Conservation (phyloP, 1,140 invertebrate genomes). For the Polyergus mexicanus region DNA sequence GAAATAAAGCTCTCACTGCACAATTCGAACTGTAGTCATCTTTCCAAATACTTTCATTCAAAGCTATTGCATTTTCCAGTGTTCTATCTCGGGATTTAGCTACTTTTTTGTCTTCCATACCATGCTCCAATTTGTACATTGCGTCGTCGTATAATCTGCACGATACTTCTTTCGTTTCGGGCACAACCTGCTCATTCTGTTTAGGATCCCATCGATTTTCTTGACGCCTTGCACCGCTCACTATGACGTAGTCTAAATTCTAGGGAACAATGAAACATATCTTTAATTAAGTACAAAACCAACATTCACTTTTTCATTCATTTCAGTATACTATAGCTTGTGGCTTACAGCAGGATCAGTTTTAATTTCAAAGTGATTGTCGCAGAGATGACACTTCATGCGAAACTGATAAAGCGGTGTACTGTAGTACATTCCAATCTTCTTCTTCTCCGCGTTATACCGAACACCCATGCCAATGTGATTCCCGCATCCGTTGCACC, state of each 20-base stretch:
- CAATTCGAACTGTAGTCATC: conserved; percentile 97
- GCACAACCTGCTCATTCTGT: conserved; percentile 97
- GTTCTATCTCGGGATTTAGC: conserved; percentile 91
- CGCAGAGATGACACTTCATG: conserved; percentile 99
- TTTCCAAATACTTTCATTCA: conserved; percentile 93
- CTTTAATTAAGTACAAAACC: background rate
- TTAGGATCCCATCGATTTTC: conserved; percentile 99
- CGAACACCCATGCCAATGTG: conserved; percentile 99
- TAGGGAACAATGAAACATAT: conserved; percentile 84
- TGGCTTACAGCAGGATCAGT: conserved; percentile 97
- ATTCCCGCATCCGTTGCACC: conserved; percentile 99
- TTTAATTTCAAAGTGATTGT: conserved; percentile 99
- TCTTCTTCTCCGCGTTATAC: conserved; percentile 99
- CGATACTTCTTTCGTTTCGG: conserved; percentile 95
- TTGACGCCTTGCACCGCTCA: conserved; percentile 97
- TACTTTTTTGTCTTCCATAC: conserved; percentile 92
- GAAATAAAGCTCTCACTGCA: conserved; percentile 92
- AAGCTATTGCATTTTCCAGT: conserved; percentile 91
- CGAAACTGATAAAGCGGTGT: conserved; percentile 99
- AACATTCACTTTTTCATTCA: background rate
- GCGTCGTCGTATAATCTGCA: conserved; percentile 96
- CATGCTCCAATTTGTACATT: conserved; percentile 98
- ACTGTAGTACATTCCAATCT: conserved; percentile 99
- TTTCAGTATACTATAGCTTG: conserved; percentile 14
- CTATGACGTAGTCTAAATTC: conserved; percentile 99